Percentiles rank a stretch among this genome's conserved stretches.
Conservation (phyloP, 2,888 invertebrate genomes). For the Ectemnius lituratus region DNA sequence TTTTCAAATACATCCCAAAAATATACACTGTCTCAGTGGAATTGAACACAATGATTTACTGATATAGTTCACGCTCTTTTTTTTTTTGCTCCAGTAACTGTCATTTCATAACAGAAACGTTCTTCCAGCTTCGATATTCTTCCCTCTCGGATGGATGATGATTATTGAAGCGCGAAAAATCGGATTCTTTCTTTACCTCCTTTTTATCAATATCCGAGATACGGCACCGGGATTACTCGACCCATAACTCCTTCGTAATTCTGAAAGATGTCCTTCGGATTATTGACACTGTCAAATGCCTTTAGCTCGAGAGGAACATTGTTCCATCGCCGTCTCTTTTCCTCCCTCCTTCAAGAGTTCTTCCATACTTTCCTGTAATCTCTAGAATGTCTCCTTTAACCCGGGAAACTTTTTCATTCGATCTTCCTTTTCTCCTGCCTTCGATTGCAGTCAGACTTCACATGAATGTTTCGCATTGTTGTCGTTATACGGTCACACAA, state of each 20-base stretch:
- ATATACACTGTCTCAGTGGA: too few relatives aligned
- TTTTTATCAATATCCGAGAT: background rate
- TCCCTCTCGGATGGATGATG: background rate
- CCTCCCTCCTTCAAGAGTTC: background rate
- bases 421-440: conserved; percentile 2
- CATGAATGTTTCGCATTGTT: conserved; percentile 11
- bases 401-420: conserved; percentile 17
- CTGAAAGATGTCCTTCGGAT: background rate
- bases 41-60: too few relatives aligned
- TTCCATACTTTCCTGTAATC: conserved; percentile 22
- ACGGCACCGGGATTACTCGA: background rate
- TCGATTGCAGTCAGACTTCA: background rate
- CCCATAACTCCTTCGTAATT: background rate
- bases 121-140: too few relatives aligned
- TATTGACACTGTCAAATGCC: background rate
- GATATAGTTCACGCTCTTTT: too few relatives aligned
- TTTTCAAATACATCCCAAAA: too few relatives aligned
- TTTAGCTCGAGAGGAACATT: background rate
- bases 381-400: background rate
- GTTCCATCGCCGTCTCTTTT: background rate
- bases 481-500: background rate
- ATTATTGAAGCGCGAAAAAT: background rate
- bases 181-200: background rate
- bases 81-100: too few relatives aligned
- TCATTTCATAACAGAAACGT: too few relatives aligned